phyloP scores from a whole-genome alignment of 37 sponge, comb jelly and placozoan genomes.

The Beroe ovata region DNA sequence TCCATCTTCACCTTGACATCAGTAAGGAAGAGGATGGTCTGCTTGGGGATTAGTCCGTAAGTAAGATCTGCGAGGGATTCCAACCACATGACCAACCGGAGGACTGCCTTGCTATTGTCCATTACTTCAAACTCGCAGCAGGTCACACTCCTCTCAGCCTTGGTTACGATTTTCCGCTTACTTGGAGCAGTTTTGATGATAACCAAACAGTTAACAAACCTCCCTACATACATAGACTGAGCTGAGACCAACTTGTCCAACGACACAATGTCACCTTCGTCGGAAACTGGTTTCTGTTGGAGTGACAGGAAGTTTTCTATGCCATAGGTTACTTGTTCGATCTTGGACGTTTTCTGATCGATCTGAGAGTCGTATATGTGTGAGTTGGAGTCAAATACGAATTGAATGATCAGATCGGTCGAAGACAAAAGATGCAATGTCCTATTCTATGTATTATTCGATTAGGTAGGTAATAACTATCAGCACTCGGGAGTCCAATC shows the following conservation, averaged over 20 bases:
- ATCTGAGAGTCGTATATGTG: too few relatives aligned
- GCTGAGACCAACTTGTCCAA: not conserved
- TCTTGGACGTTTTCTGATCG: slow-evolving; percentile 1
- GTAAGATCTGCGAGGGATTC: slow-evolving; percentile 51
- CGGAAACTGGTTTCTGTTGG: not conserved
- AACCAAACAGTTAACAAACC: slow-evolving; percentile 17
- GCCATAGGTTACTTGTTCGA: slow-evolving; percentile 23
- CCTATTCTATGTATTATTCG: too few relatives aligned
- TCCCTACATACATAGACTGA: not conserved
- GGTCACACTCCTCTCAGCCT: not conserved
- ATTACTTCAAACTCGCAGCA: slow-evolving; percentile 59
- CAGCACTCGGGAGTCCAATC: too few relatives aligned
- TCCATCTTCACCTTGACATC: slow-evolving; percentile 60
- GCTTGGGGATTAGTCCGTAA: slow-evolving; percentile 20
- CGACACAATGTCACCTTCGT: not conserved
- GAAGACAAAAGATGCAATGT: too few relatives aligned
- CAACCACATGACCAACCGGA: slow-evolving; percentile 18
- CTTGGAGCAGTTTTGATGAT: slow-evolving; percentile 40
- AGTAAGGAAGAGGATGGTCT: slow-evolving; percentile 25
- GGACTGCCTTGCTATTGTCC: slow-evolving; percentile 23
- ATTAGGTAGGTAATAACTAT: too few relatives aligned
- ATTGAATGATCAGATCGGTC: too few relatives aligned
- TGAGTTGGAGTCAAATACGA: too few relatives aligned
- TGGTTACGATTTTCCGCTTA: not conserved
- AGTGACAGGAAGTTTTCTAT: not conserved